Percentiles rank a stretch among this genome's conserved stretches.
phyloP scores from a whole-genome alignment of 1,140 invertebrate genomes.

The Nasonia longicornis region DNA sequence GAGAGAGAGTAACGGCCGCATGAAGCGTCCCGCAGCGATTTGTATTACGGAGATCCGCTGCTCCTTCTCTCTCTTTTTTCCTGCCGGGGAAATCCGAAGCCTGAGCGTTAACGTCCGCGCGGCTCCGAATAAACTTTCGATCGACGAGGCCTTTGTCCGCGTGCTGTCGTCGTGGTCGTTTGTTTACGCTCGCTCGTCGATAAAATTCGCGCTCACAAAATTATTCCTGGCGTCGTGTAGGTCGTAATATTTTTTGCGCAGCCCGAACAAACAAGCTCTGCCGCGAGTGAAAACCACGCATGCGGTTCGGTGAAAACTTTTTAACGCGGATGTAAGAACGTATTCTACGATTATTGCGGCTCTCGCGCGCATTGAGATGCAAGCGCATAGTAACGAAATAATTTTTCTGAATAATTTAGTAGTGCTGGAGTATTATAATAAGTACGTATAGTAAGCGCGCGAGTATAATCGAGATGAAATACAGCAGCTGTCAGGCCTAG shows the following conservation, averaged over 20 bases:
- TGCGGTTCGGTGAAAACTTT: neutral
- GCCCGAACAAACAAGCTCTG: too few relatives aligned
- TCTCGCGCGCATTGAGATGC: neutral
- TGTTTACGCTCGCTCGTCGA: conserved; percentile 9
- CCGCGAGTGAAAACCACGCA: too few relatives aligned
- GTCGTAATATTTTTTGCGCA: neutral
- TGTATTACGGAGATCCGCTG: conserved; percentile 38
- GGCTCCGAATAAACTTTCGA: conserved; percentile 30
- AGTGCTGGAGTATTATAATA: neutral
- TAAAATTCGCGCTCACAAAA: neutral
- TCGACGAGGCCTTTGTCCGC: conserved; percentile 21
- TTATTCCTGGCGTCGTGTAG: too few relatives aligned
- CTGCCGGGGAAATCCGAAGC: neutral
- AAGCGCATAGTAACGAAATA: conserved; percentile 15
- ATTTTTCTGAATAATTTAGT: conserved; percentile 16
- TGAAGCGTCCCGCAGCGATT: conserved; percentile 44
- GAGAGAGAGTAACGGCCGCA: conserved; percentile 16
- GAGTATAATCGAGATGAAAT: conserved; percentile 23
- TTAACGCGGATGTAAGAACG: neutral
- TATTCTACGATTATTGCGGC: neutral
- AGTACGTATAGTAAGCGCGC: neutral
- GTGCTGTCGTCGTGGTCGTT: conserved; percentile 44
- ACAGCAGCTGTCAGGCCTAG: conserved; percentile 13
- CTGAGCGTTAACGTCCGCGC: neutral
- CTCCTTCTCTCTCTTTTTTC: conserved; percentile 11